Base-by-base conservation (phyloP, 2,797 vertebrate genomes). In the Sphenodon punctatus region DNA sequence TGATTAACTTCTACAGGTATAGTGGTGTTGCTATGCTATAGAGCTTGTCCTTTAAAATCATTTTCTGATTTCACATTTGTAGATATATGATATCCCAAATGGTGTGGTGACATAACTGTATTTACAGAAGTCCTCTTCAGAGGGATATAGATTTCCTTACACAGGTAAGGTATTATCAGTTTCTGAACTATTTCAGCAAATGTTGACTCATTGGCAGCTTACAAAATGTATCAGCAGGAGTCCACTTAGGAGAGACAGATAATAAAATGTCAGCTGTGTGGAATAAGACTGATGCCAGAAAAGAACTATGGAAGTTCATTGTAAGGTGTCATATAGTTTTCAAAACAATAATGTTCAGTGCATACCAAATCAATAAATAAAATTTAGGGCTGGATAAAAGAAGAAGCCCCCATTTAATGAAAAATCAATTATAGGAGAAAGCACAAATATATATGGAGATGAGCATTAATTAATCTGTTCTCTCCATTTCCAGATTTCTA, bases 1-100 rank as follows among this genome's bases (percentile, higher is more conserved):
- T 86, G 64, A 85, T 87, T 73, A 73, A 45, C 3, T 42, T 89
- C 61, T 53, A 60, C 12, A 83, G 42, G 25, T 82, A 39, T 25
- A 51, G 25, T 59, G 27, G 46, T 65, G 25, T 73, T 80, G 43
- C 42, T 84, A 20, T 67, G 82, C 56, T 78, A 32, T 75, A 69
- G 30, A 17, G 13, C 27, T 49, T 81, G 2, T 36, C 66, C 38
- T 78, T 39, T 80, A 23, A 87, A 92, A 82, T 32, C 8, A 7
- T 51, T 32, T 75, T 53, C 23, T 70, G 20, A 8, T 75, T 84
- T 76, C 23, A 34, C 38, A 60, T 82, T 61, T 82, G 14, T 55
- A 74, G 48, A 20, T 45, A n/a, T 22, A 60, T 73, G 74, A 60
- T 63, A 81, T 78, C 8, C 11, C 34, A 67, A 30, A 53, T 63